A percentile compares a stretch with the other conserved stretches of the same genome.
Evolutionary conservation across 2,113 vertebrate genomes (phyloP).

Genomic region (Sminthopsis crassicaudata): DNA sequence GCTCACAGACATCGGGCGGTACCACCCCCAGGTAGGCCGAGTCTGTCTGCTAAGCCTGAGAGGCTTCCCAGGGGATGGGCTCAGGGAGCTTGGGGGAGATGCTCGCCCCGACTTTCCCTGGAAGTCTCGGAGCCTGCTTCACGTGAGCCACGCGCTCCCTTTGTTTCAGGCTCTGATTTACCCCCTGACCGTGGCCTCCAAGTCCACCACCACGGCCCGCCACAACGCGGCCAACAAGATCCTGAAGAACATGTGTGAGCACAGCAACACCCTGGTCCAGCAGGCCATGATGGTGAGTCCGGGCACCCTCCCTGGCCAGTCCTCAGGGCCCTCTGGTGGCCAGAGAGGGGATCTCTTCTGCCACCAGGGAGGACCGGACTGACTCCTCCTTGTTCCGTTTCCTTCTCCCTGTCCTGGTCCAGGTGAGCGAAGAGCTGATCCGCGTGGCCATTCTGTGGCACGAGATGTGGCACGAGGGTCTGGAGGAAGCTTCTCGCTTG

Average conservation of each 20-base stretch:
- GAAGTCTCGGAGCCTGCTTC: neutral
- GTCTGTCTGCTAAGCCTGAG: too few species aligned
- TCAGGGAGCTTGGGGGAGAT: neutral
- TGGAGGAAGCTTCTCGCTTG: constrained; percentile 96
- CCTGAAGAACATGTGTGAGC: constrained; percentile 99
- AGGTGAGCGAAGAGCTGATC: constrained; percentile 99
- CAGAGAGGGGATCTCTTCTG: neutral
- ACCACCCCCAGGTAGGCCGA: constrained; percentile 93
- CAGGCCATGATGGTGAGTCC: constrained; percentile 97
- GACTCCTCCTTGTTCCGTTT: neutral
- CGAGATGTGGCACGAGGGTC: constrained; percentile 99
- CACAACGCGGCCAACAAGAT: constrained; percentile 99
- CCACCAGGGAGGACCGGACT: neutral
- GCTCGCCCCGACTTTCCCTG: neutral
- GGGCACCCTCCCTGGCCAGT: too few species aligned
- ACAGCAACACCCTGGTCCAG: constrained; percentile 97
- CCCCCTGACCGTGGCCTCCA: constrained; percentile 98
- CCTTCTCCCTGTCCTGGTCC: constrained; percentile 25
- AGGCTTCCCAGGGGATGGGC: neutral
- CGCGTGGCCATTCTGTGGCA: constrained; percentile 99
- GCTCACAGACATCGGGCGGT: constrained; percentile 96
- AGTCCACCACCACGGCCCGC: constrained; percentile 97
- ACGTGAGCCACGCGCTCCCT: neutral
- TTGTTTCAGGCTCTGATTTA: constrained; percentile 95
- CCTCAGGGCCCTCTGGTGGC: constrained; percentile 60